These are phyloP conservation scores for Ceuthmochares aereus DNA, from an alignment of 2,113 vertebrate species.

Conservation along the genomic window DNA sequence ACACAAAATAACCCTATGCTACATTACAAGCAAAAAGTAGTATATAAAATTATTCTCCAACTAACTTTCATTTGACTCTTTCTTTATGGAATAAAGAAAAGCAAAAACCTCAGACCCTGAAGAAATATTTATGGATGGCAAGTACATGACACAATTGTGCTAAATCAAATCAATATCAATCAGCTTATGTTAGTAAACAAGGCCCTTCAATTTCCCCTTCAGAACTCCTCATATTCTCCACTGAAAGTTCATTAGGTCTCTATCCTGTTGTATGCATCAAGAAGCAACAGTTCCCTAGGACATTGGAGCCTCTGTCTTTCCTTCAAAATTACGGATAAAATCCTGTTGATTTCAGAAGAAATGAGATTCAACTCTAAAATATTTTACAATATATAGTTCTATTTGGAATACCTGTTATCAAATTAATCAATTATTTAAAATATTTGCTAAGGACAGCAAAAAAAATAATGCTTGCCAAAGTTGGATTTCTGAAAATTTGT, in stretches of 20 bases:
- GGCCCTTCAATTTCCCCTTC: neutral
- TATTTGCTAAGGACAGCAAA: neutral
- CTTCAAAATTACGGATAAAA: neutral
- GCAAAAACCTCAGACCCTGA: neutral
- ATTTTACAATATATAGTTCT: neutral
- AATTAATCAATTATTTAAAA: neutral
- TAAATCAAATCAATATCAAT: conserved; percentile 28
- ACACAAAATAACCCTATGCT: neutral
- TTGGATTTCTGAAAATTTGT: neutral
- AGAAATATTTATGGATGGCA: neutral
- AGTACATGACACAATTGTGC: conserved; percentile 21
- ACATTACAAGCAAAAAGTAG: neutral
- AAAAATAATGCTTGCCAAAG: neutral
- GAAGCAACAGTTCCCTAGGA: neutral
- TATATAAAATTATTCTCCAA: neutral
- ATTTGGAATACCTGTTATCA: neutral
- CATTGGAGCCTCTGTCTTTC: neutral
- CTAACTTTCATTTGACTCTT: conserved; percentile 13
- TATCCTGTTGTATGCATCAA: neutral
- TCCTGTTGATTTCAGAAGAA: neutral
- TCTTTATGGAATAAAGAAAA: neutral
- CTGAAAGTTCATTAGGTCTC: neutral
- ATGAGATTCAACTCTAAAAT: neutral
- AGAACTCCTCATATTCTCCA: neutral
- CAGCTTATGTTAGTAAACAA: neutral